A percentile compares a stretch with the other conserved stretches of the same genome.
phyloP scores from a whole-genome alignment of 2,797 vertebrate species.

The Intellagama lesueurii region DNA sequence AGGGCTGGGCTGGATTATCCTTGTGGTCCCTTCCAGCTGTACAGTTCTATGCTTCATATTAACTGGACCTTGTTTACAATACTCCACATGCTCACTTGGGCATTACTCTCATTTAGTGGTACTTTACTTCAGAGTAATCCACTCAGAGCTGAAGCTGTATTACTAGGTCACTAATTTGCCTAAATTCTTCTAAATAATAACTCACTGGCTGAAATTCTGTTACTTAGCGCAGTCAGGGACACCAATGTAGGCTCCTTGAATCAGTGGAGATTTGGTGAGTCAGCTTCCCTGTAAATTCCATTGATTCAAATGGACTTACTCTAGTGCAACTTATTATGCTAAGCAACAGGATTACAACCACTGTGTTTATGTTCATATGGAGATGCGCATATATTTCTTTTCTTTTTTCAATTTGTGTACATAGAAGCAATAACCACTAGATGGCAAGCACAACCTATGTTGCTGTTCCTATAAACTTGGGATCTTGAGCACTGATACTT shows the following conservation, averaged over 20 bases:
- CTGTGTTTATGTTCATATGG: too few relatives aligned
- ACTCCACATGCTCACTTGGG: not conserved
- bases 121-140: not conserved
- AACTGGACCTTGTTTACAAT: not conserved
- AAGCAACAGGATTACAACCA: too few relatives aligned
- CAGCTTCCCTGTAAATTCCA: too few relatives aligned
- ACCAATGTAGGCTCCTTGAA: too few relatives aligned
- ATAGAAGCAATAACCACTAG: slow-evolving; percentile 68
- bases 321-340: too few relatives aligned
- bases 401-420: not conserved
- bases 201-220: too few relatives aligned
- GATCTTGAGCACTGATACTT: not conserved
- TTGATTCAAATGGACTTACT: too few relatives aligned
- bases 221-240: too few relatives aligned
- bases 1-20: too few relatives aligned
- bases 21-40: too few relatives aligned
- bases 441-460: slow-evolving; percentile 70
- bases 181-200: not conserved
- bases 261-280: too few relatives aligned
- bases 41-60: not conserved
- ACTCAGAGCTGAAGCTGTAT: not conserved
- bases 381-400: too few relatives aligned
- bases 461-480: not conserved
- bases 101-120: not conserved
- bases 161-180: not conserved